Evolutionary conservation across 1,140 invertebrate species (phyloP).

Genomic region (Drosophila athabasca): DNA sequence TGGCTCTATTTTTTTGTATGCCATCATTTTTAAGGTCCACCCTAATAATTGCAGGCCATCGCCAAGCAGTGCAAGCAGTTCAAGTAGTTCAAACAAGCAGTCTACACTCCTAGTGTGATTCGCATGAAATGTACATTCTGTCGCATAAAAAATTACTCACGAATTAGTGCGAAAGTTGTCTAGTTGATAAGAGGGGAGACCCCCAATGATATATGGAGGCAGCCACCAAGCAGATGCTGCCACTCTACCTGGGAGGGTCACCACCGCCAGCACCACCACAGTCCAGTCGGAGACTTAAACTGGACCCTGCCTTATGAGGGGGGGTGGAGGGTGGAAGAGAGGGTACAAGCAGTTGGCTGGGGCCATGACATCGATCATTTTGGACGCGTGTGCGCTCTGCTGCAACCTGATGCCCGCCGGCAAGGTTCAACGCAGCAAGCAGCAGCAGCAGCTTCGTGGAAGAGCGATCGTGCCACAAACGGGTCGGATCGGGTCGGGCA

Average conservation of each 20-base stretch:
- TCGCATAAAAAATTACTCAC: slow-evolving; percentile 44
- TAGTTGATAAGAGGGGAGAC: slow-evolving; percentile 56
- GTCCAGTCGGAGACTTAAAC: no score
- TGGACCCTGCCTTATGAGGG: no score
- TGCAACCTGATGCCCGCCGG: slow-evolving; percentile 71
- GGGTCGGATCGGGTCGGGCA: no score
- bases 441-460: slow-evolving; percentile 36
- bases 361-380: slow-evolving; percentile 74
- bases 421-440: slow-evolving; percentile 51
- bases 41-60: not conserved
- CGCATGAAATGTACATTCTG: slow-evolving; percentile 15
- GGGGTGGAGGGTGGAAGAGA: not conserved
- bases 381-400: slow-evolving; percentile 38
- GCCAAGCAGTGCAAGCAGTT: slow-evolving; percentile 3
- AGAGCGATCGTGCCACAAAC: slow-evolving; percentile 19
- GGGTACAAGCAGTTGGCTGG: slow-evolving; percentile 21
- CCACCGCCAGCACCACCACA: not conserved
- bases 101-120: slow-evolving; percentile 7
- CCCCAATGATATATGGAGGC: slow-evolving; percentile 53
- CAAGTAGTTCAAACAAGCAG: not conserved
- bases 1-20: slow-evolving; percentile 2
- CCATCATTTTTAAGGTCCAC: slow-evolving; percentile 19
- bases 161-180: slow-evolving; percentile 69
- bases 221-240: slow-evolving; percentile 4
- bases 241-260: slow-evolving; percentile 38